Evolutionary conservation across 2,797 vertebrate species (phyloP), one percentile per base, ranked within the genome.

Genomic region (Cynopterus sphinx): DNA sequence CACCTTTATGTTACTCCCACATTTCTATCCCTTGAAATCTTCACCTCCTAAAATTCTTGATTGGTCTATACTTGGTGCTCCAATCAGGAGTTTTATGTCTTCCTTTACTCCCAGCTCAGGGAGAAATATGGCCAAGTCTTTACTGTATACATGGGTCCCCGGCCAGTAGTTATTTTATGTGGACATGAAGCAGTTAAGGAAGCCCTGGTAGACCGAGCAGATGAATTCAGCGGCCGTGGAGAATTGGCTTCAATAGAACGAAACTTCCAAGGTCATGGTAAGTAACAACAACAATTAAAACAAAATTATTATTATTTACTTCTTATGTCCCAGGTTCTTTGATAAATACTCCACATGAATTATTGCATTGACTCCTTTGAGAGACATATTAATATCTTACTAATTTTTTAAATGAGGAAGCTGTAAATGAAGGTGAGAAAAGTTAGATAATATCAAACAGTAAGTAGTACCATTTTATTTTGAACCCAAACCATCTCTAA

Each of bases 121-220:
- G 94, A 98, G 81, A 98, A 95, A 55, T 98, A 99, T 24, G 98
- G 99, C 3, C 90, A 98, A 0, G 94, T 99, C 59, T 98, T 98
- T 84, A 99, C 98, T 0, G 85, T 99, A 65, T 98, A 98, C 97
- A 90, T 99, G 79, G 98, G 97, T 5, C 97, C 97, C 1, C 96
- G 95, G 46, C 98, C 98, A 15, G 98, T 98, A 21, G 98, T 99
- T 65, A 82, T 99, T 17, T 94, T 99, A 55, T 98, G 98, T 71
- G 98, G 98, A 55, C 98, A 98, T 28, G 97, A 98, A 73, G 95
- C 98, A 21, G 90, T 99, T 61, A 98, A 98, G 89, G 98, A 99
- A 11, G 98, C 98, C 0, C 85, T 99, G 75, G 94, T 99, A 31
- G 98, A 97, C 39, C 97, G 97, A 74, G 98, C 97, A 2, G 98